Evolutionary conservation across 2,113 vertebrate species (phyloP).

Genomic region (Aspiorhynchus laticeps): DNA sequence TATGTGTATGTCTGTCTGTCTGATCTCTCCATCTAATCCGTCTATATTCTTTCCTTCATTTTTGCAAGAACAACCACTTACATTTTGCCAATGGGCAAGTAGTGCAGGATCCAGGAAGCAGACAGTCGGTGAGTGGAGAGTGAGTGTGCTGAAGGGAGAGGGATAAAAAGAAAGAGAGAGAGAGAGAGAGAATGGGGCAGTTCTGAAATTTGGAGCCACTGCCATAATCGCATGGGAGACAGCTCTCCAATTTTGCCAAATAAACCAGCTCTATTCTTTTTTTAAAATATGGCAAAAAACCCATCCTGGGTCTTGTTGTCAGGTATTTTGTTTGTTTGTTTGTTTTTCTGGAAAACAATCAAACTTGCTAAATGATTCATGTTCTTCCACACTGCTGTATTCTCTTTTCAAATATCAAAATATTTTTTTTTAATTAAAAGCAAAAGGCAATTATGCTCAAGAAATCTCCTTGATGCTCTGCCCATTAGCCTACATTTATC

Average conservation of each 20-base stretch:
- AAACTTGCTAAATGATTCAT: slow-evolving; percentile 80
- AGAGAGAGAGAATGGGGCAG: slow-evolving; percentile 63
- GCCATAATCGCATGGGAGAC: slow-evolving; percentile 73
- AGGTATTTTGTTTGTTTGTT: slow-evolving; percentile 60
- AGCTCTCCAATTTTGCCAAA: slow-evolving; percentile 76
- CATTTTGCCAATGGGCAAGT: slow-evolving; percentile 92
- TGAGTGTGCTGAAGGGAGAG: slow-evolving; percentile 56
- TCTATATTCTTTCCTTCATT: slow-evolving; percentile 80
- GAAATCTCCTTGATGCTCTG: slow-evolving; percentile 78
- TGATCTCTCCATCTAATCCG: slow-evolving; percentile 58
- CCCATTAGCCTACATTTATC: slow-evolving; percentile 78
- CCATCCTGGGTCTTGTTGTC: slow-evolving; percentile 73
- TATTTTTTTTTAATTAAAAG: slow-evolving; percentile 67
- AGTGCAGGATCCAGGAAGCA: slow-evolving; percentile 84
- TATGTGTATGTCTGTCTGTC: slow-evolving; percentile 53
- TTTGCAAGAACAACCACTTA: slow-evolving; percentile 88
- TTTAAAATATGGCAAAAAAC: slow-evolving; percentile 73
- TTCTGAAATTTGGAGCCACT: slow-evolving; percentile 69
- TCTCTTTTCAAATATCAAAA: slow-evolving; percentile 76
- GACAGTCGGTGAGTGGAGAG: slow-evolving; percentile 86
- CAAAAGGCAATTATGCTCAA: slow-evolving; percentile 73
- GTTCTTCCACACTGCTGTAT: slow-evolving; percentile 69
- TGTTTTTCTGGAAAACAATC: slow-evolving; percentile 80
- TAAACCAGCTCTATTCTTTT: slow-evolving; percentile 71
- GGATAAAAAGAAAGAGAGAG: slow-evolving; percentile 63